Evolutionary conservation across 2,888 invertebrate species (phyloP).

Genomic region (Dioctria linearis): DNA sequence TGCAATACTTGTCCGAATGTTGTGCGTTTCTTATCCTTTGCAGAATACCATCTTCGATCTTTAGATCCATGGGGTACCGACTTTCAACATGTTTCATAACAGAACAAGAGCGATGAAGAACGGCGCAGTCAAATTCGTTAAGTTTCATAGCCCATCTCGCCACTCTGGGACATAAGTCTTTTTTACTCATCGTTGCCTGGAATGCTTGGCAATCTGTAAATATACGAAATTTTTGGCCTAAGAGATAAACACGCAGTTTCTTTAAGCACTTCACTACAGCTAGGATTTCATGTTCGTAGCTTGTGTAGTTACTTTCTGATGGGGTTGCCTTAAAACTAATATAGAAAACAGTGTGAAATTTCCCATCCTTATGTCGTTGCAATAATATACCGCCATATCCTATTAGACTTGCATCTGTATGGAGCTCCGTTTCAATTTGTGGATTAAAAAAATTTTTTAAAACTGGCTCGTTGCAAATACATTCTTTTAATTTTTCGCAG

Average conservation of each 20-base stretch:
- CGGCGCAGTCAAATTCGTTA: not conserved
- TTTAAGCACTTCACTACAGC: not conserved
- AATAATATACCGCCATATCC: constrained; percentile 63
- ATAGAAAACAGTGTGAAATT: constrained; percentile 10
- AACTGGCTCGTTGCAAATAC: constrained; percentile 57
- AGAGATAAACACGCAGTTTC: constrained; percentile 7
- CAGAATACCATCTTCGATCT: not conserved
- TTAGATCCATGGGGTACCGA: not conserved
- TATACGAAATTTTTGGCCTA: not conserved
- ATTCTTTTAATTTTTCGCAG: constrained; percentile 58
- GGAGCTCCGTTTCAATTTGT: constrained; percentile 61
- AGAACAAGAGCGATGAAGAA: not conserved
- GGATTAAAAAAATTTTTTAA: constrained; percentile 62
- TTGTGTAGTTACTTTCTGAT: not conserved
- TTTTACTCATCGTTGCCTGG: constrained; percentile 5
- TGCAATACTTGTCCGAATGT: not conserved
- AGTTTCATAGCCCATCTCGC: constrained; percentile 4
- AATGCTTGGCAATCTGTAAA: not conserved
- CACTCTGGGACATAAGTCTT: not conserved
- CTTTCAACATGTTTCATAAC: not conserved
- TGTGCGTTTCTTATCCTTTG: not conserved
- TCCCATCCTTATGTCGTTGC: constrained; percentile 56
- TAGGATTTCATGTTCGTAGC: constrained; percentile 2
- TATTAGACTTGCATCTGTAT: constrained; percentile 63
- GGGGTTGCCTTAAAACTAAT: not conserved